These are phyloP conservation scores for Amblyopsis rosae DNA, from an alignment of 2,113 vertebrate genomes.

Conservation along the genomic window DNA sequence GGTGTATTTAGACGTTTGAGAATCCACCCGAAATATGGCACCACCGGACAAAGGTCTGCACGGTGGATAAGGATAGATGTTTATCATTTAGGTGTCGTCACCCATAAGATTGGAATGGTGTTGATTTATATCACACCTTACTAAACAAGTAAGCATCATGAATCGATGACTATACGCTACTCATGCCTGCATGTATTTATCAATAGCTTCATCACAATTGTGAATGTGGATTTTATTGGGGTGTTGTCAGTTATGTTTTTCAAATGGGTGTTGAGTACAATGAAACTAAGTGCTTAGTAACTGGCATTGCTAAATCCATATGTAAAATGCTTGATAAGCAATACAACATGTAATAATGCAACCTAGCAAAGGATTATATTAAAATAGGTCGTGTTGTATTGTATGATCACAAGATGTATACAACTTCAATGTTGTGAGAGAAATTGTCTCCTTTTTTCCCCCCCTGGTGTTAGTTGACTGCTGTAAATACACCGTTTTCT, in stretches of 20 bases:
- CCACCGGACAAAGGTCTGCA: slow-evolving; percentile 72
- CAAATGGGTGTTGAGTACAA: slow-evolving; percentile 45
- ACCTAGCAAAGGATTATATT: slow-evolving; percentile 25
- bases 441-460: neutral
- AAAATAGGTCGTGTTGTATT: slow-evolving; percentile 44
- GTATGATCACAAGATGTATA: slow-evolving; percentile 33
- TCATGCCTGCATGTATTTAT: slow-evolving; percentile 61
- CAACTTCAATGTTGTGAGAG: neutral
- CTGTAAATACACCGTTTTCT: slow-evolving; percentile 6
- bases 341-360: slow-evolving; percentile 44
- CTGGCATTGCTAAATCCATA: slow-evolving; percentile 57
- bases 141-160: slow-evolving; percentile 28
- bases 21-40: slow-evolving; percentile 72
- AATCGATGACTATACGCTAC: slow-evolving; percentile 62
- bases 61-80: slow-evolving; percentile 66
- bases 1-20: slow-evolving; percentile 60
- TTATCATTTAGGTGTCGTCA: slow-evolving; percentile 55
- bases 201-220: slow-evolving; percentile 29
- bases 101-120: slow-evolving; percentile 51
- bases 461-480: neutral
- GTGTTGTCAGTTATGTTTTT: slow-evolving; percentile 53
- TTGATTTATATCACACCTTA: slow-evolving; percentile 36
- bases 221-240: slow-evolving; percentile 49
- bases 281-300: slow-evolving; percentile 59
- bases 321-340: slow-evolving; percentile 62